Evolutionary conservation across 2,113 vertebrate genomes (phyloP).

Genomic region (Ciconia boyciana): DNA sequence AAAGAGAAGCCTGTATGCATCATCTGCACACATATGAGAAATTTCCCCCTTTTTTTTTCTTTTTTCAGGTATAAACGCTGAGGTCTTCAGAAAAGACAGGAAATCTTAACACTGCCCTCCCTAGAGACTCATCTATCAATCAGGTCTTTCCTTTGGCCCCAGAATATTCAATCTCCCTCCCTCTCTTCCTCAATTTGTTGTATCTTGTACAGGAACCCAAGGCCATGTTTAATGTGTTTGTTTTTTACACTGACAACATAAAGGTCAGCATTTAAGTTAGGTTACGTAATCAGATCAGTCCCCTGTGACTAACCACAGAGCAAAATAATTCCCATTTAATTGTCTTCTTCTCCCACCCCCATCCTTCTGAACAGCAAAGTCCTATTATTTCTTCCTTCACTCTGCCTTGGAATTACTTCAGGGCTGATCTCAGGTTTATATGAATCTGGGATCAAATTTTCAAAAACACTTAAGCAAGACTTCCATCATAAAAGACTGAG

Average conservation of each 20-base stretch:
- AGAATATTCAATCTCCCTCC: neutral
- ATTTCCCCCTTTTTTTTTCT: neutral
- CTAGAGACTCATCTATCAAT: constrained; percentile 21
- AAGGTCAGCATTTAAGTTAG: constrained; percentile 16
- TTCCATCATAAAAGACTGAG: neutral
- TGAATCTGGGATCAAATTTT: neutral
- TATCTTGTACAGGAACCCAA: constrained; percentile 61
- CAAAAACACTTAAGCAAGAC: neutral
- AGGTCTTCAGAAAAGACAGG: neutral
- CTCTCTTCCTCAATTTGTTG: neutral
- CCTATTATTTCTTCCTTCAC: neutral
- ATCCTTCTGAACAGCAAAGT: neutral
- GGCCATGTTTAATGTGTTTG: constrained; percentile 60
- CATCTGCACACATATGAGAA: neutral
- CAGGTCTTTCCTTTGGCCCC: neutral
- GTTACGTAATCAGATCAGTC: constrained; percentile 6
- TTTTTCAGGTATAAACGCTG: neutral
- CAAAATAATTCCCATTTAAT: constrained; percentile 38
- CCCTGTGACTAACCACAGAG: neutral
- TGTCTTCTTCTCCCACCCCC: neutral
- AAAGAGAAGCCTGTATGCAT: neutral
- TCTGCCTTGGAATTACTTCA: neutral
- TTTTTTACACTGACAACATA: neutral
- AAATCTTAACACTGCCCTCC: neutral
- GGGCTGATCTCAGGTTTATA: neutral